Percentiles rank a stretch among this genome's conserved stretches.
Conservation (phyloP, 2,888 invertebrate genomes). For the Eupelmus urozonus region DNA sequence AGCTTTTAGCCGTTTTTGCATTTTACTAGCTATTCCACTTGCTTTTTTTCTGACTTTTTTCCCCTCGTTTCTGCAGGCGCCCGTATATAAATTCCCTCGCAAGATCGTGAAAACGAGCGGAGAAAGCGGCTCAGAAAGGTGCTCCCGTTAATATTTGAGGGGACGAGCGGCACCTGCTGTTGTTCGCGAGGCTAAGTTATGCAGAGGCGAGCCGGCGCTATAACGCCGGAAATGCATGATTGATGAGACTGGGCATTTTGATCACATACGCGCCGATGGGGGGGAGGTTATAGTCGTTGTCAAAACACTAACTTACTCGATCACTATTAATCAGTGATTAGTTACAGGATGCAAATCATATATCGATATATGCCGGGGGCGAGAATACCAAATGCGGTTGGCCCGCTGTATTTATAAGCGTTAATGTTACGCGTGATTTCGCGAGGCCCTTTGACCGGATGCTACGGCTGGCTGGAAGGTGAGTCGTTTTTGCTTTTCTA, state of each 20-base stretch:
- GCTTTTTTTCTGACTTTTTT: not conserved
- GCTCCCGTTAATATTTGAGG: constrained; percentile 36
- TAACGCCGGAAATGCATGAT: constrained; percentile 53
- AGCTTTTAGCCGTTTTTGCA: constrained; percentile 48
- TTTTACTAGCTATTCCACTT: constrained; percentile 7
- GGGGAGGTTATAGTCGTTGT: constrained; percentile 31
- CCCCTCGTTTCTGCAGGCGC: no score
- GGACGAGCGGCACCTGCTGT: not conserved
- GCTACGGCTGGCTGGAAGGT: no score
- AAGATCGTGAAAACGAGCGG: not conserved
- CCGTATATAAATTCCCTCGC: not conserved
- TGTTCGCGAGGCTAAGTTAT: constrained; percentile 48
- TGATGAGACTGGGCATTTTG: constrained; percentile 53
- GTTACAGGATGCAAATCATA: constrained; percentile 53
- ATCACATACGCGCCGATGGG: constrained; percentile 28
- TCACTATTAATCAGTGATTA: constrained; percentile 59
- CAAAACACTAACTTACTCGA: constrained; percentile 58
- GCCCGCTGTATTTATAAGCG: not conserved
- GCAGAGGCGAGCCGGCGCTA: constrained; percentile 29
- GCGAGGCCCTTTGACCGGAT: no score
- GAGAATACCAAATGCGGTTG: constrained; percentile 14
- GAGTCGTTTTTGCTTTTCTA: no score
- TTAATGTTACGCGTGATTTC: not conserved
- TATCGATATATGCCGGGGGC: not conserved
- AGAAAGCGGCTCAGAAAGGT: not conserved